Conservation (phyloP, 2,888 invertebrate genomes). For the Chalcosyrphus nemorum region DNA sequence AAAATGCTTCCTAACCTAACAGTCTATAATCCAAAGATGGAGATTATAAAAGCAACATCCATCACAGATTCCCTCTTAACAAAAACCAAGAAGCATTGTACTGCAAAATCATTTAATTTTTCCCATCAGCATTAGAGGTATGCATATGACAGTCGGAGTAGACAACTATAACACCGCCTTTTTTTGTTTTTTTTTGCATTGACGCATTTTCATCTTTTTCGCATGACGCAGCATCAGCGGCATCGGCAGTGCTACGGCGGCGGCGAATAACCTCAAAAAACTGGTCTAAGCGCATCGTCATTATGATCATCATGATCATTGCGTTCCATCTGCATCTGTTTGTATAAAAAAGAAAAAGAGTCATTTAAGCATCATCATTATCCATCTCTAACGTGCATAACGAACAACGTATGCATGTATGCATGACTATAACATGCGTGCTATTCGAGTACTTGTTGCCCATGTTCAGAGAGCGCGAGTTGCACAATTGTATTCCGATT, state of each 20-base stretch:
- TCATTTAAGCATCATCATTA: neutral
- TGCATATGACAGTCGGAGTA: neutral
- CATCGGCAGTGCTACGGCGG: neutral
- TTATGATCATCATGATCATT: neutral
- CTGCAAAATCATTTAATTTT: neutral
- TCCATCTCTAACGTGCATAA: neutral
- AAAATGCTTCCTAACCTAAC: too few species aligned
- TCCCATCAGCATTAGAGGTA: neutral
- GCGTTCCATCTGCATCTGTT: neutral
- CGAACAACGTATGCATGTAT: neutral
- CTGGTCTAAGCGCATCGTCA: neutral
- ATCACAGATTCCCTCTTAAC: too few species aligned
- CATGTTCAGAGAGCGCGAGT: conserved; percentile 2
- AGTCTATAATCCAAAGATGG: too few species aligned
- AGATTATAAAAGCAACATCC: too few species aligned
- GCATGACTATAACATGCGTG: conserved; percentile 9
- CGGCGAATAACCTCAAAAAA: conserved; percentile 4
- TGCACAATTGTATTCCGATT: neutral
- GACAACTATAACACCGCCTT: neutral
- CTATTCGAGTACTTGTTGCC: neutral
- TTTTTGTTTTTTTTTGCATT: too few species aligned
- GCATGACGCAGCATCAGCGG: neutral
- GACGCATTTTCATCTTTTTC: neutral
- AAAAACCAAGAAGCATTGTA: neutral
- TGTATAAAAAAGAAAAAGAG: neutral